Evolutionary conservation across 2,797 vertebrate species (phyloP), one percentile per base, ranked within the genome.

Genomic region (Petrocephalus sullivani): DNA sequence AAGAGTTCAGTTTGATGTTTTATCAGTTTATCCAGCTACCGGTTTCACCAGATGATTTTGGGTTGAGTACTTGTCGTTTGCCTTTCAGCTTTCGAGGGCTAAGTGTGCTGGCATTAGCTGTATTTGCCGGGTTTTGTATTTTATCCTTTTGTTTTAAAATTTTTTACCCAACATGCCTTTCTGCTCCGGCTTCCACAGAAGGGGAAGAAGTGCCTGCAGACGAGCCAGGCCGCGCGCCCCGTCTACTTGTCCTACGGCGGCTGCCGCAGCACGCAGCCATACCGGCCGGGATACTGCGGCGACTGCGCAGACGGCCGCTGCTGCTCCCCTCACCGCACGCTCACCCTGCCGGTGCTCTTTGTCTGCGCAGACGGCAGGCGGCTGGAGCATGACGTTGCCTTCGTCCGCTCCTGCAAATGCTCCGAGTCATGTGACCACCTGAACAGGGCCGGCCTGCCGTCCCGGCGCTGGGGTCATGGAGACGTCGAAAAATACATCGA

Each of bases 391-490:
- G 93, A 94, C 0, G 93, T 96, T 86, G 96, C 96, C 95, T 96
- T 96, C 91, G 93, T 97, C 90, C 96, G 96, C 91, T 96, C 95
- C 64, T 97, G 96, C 93, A 96, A 96, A 91, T 97, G 96, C 91
- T 94, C 94, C 54, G 92, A 92, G 0, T 92, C 95, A 89, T 96
- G 96, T 89, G 93, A 94, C 90, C 93, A 95, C 14, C 94, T 95
- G 23, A 96, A 96, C 5, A 95, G 96, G 87, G 94, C 93, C 0
- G 92, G 91, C 19, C 92, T 95, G 89, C 93, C 93, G 0, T 95
- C 95, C 0, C 94, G 94, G 89, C 93, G 91, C 88, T 95, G 94
- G 94, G 95, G 96, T 87, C 93, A 95, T 0, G 95, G 95, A 12
- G 96, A 96, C 93, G 95, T 90, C 4, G 95, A 96, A 92, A 96